phyloP scores from a whole-genome alignment of 2,888 invertebrate genomes.

The Nasonovia ribisnigri region DNA sequence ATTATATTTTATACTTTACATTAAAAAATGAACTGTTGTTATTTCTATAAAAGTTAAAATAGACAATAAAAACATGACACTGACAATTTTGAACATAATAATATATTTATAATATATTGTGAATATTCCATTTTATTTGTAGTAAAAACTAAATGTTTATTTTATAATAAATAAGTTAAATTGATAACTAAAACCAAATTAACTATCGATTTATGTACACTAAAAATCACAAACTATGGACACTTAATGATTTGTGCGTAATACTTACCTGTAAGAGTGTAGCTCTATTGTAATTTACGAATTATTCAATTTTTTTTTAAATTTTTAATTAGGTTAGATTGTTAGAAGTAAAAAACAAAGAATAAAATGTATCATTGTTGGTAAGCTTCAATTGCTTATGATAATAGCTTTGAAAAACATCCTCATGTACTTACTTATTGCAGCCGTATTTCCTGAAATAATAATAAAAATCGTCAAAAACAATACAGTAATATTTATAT shows the following conservation, averaged over 20 bases:
- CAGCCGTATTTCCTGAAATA: constrained; percentile 17
- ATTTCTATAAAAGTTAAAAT: background rate
- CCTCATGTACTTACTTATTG: background rate
- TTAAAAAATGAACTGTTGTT: background rate
- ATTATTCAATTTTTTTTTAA: background rate
- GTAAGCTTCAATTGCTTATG: background rate
- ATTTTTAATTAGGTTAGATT: background rate
- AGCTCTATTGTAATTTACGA: background rate
- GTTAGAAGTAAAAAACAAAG: background rate
- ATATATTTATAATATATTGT: background rate
- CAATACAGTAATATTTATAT: background rate
- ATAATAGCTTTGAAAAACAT: background rate
- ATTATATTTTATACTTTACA: background rate
- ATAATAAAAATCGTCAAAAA: background rate
- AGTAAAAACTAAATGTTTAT: background rate
- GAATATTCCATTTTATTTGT: background rate
- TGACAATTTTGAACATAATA: background rate
- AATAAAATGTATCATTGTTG: background rate
- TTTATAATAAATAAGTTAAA: background rate
- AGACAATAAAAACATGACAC: background rate
- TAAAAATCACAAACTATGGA: background rate
- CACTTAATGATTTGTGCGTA: background rate
- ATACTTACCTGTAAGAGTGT: background rate
- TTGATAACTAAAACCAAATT: background rate
- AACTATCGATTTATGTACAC: background rate